Evolutionary conservation across 2,797 vertebrate genomes (phyloP), one percentile per base, ranked within the genome.

Genomic region (Mycteria americana): DNA sequence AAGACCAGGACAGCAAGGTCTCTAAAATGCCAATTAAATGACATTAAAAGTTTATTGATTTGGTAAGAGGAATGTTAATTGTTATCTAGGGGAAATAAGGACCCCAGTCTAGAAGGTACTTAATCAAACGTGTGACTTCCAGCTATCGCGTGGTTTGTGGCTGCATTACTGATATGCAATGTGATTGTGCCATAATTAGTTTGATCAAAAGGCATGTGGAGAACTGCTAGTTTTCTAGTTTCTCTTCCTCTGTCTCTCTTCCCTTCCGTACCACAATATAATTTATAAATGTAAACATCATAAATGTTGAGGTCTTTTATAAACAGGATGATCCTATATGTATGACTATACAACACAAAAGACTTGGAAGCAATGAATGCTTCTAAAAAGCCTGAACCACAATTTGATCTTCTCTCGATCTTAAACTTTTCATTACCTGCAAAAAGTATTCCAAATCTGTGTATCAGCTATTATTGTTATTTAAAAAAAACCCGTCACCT

Each of bases 91-190:
- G 30, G 83, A 88, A 53, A 62, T 27, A 65, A 72, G 7, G 7
- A 56, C 7, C 35, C 5, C 10, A 39, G 21, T 25, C 25, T 59
- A 69, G 60, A 78, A 79, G 3, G 2, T 54, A 9, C 39, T 77
- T 48, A 43, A 48, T 50, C 54, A 67, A 84, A 65, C 1, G 1
- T 27, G 2, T n/a, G 43, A 24, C 18, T 85, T 76, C 37, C 37
- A 64, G 35, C 43, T 75, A 41, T 18, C 0, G 0, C 3, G 6
- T 24, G 13, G 10, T 60, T 79, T 91, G 30, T 17, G 65, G 50
- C 15, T 63, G 8, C 15, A 15, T 41, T 72, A n/a, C 15, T 64
- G 13, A 33, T 86, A 25, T 35, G 11, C 3, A 74, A 25, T 7
- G 9, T 59, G 43, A 53, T 18, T 88, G 30, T 78, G 45, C 15